phyloP scores from a whole-genome alignment of 2,888 invertebrate species.

The Amphipoea lucens region DNA sequence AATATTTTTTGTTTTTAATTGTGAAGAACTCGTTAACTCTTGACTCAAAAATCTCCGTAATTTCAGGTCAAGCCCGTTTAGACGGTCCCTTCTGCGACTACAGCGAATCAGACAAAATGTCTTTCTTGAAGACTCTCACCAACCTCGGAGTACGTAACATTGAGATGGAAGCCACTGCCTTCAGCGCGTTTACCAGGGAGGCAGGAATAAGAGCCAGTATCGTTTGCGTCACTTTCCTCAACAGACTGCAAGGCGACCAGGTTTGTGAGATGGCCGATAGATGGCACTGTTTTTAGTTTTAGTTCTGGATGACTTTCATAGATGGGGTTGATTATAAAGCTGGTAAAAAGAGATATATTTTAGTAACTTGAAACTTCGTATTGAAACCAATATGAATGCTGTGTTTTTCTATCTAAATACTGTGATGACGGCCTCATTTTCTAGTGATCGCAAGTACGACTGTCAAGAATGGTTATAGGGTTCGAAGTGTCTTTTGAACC shows the following conservation, averaged over 20 bases:
- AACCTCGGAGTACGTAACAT: constrained; percentile 92
- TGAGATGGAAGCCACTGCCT: constrained; percentile 95
- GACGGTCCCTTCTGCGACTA: constrained; percentile 94
- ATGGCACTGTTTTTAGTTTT: constrained; percentile 45
- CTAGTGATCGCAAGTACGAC: background rate
- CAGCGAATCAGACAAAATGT: constrained; percentile 91
- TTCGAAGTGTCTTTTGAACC: too few species aligned
- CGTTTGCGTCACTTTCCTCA: constrained; percentile 93
- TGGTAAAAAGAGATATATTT: background rate
- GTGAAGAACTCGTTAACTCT: background rate
- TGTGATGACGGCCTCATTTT: background rate
- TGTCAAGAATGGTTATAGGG: background rate
- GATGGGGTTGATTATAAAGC: background rate
- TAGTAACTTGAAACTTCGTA: background rate
- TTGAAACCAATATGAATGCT: background rate
- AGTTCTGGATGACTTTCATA: background rate
- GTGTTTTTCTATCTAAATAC: background rate
- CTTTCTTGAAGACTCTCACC: constrained; percentile 89
- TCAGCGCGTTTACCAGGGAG: constrained; percentile 92
- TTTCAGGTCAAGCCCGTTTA: constrained; percentile 93
- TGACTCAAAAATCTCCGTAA: background rate
- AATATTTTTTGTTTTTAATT: background rate
- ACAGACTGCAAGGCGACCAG: constrained; percentile 93
- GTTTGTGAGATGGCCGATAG: constrained; percentile 74
- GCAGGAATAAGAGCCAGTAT: constrained; percentile 92